Evolutionary conservation across 2,888 invertebrate genomes (phyloP).

Genomic region (Cepaea hortensis): DNA sequence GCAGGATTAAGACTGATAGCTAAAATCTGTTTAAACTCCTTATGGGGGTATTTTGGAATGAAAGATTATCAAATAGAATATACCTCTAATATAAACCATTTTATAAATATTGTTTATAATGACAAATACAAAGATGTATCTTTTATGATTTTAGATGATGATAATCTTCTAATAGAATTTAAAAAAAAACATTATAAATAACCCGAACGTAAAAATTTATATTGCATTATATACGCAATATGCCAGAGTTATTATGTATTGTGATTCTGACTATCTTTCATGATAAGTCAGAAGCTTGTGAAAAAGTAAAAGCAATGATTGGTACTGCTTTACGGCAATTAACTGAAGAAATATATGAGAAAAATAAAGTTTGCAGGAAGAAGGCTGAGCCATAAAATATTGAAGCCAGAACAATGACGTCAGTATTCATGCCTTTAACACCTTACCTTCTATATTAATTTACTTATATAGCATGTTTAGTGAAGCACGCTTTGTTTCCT

Average conservation of each 20-base stretch:
- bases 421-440: too few species aligned
- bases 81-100: neutral
- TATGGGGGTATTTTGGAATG: conserved; percentile 2
- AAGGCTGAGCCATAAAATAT: too few species aligned
- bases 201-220: neutral
- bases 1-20: conserved; percentile 1
- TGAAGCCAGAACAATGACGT: too few species aligned
- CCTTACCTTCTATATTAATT: too few species aligned
- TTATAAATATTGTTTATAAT: neutral
- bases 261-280: neutral
- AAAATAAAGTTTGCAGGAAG: neutral
- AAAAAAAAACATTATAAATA: neutral
- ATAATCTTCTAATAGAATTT: conserved; percentile 1
- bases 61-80: conserved; percentile 9
- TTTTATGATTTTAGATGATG: neutral
- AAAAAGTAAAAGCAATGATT: conserved; percentile 7
- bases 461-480: too few species aligned
- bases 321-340: neutral
- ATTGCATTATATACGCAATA: neutral
- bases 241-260: neutral
- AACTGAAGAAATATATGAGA: neutral
- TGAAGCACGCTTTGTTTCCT: too few species aligned
- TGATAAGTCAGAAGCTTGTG: neutral
- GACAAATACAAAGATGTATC: neutral
- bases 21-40: neutral